Evolutionary conservation across 1,140 invertebrate genomes (phyloP), one percentile per base, ranked within the genome.

Genomic region (Eubasilissa regina): DNA sequence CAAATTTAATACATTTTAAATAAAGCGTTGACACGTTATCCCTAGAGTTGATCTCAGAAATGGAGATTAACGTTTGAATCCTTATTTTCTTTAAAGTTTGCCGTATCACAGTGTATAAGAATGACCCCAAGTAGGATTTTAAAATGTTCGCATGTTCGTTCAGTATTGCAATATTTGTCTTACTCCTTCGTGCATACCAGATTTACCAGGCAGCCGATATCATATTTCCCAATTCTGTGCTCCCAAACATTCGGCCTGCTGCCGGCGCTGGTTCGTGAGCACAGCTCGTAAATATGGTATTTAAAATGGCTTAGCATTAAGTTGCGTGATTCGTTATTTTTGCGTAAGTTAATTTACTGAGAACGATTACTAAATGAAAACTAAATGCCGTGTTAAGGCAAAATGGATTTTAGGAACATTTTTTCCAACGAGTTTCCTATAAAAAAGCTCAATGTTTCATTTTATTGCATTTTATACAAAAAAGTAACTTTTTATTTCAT

Each of bases 171-270:
- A 35, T 66, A 66, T 66, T 66, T 66, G 0, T 11, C 62, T 66
- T 44, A 66, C 43, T 47, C n/a, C 25, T 35, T 35, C 25, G 25
- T 35, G 25, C 1, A 35, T 1, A 6, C 60, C 58, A 3, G 19
- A 7, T 53, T 35, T 17, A 15, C 44, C n/a, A 55, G n/a, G 25
- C 11, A 19, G 21, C 19, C 64, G 7, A 21, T 25, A 73, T 73
- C 55, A 62, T 77, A 66, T 66, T 64, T 77, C 21, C 58, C 12
- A 64, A 77, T 77, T 77, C 6, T 35, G 25, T 35, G 64, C 62
- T 77, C 64, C 47, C 47, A 43, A 64, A 25, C 56, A 77, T 43
- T 77, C 48, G 51, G 12, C 15, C 51, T n/a, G 17, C 13, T 48
- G 56, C 19, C 15, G 0, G 4, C 17, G 25, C 8, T 15, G 48